Evolutionary conservation across 2,113 vertebrate species (phyloP).

Genomic region (Egretta garzetta): DNA sequence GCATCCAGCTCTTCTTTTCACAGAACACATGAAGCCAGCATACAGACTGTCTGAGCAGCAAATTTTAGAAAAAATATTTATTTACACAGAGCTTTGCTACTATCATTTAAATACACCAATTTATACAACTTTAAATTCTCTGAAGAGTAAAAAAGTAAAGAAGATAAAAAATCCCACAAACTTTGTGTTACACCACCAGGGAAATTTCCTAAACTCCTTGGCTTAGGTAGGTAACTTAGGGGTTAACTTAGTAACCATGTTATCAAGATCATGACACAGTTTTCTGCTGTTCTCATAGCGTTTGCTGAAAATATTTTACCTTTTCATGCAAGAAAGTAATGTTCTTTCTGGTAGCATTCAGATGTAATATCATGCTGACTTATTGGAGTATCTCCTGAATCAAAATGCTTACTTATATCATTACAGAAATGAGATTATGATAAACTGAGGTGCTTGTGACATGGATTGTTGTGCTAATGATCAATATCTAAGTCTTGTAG

Average conservation of each 20-base stretch:
- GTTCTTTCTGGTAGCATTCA: background rate
- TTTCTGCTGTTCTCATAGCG: background rate
- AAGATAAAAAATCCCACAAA: background rate
- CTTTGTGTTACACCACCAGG: background rate
- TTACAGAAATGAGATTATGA: conserved; percentile 66
- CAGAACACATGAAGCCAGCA: background rate
- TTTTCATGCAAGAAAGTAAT: background rate
- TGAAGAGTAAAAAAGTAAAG: background rate
- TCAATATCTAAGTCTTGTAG: conserved; percentile 48
- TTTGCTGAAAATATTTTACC: background rate
- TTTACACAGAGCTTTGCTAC: background rate
- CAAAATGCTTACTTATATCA: conserved; percentile 42
- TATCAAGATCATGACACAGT: background rate
- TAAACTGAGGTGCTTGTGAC: conserved; percentile 60
- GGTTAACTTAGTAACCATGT: background rate
- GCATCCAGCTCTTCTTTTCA: background rate
- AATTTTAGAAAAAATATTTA: background rate
- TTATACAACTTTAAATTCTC: background rate
- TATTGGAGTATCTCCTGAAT: conserved; percentile 21
- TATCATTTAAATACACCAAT: background rate
- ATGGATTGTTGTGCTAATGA: conserved; percentile 68
- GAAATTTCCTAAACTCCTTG: background rate
- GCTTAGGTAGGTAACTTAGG: background rate
- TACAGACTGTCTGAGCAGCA: background rate
- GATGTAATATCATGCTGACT: background rate